Conservation (phyloP, 2,888 invertebrate genomes). For the Epinotia nisella region DNA sequence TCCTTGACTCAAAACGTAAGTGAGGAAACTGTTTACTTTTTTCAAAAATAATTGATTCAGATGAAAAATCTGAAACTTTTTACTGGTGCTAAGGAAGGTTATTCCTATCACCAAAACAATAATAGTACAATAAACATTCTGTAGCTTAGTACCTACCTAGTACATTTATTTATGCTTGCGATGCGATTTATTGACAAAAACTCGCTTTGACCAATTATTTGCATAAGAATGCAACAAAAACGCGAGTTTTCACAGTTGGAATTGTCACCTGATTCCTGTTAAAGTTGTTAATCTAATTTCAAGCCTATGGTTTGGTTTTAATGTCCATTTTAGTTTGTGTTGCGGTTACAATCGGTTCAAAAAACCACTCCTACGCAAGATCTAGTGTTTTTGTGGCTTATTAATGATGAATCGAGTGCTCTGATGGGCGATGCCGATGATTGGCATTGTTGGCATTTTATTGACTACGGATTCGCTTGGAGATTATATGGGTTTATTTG, state of each 20-base stretch:
- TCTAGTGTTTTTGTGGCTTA: conserved; percentile 64
- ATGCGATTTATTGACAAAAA: conserved; percentile 27
- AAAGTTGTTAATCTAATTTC: not conserved
- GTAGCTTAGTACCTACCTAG: too few relatives aligned
- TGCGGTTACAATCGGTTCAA: conserved; percentile 57
- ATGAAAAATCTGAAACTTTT: too few relatives aligned
- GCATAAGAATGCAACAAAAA: conserved; percentile 39
- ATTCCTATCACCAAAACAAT: too few relatives aligned
- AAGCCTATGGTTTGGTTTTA: not conserved
- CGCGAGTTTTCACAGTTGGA: conserved; percentile 15
- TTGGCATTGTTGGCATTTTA: conserved; percentile 45
- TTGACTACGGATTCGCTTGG: conserved; percentile 19
- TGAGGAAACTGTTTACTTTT: too few relatives aligned
- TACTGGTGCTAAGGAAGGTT: too few relatives aligned
- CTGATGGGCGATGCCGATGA: conserved; percentile 57
- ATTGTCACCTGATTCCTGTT: conserved; percentile 42
- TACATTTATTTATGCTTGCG: too few relatives aligned
- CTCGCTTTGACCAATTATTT: conserved; percentile 16
- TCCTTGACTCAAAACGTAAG: too few relatives aligned
- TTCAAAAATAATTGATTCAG: too few relatives aligned
- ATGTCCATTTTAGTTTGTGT: not conserved
- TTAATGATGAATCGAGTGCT: conserved; percentile 71
- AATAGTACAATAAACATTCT: too few relatives aligned
- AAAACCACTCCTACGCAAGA: conserved; percentile 68
- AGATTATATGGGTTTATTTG: not conserved